Percentiles rank a stretch among this genome's conserved stretches.
phyloP scores from a whole-genome alignment of 2,888 invertebrate genomes.

The Lagria hirta region DNA sequence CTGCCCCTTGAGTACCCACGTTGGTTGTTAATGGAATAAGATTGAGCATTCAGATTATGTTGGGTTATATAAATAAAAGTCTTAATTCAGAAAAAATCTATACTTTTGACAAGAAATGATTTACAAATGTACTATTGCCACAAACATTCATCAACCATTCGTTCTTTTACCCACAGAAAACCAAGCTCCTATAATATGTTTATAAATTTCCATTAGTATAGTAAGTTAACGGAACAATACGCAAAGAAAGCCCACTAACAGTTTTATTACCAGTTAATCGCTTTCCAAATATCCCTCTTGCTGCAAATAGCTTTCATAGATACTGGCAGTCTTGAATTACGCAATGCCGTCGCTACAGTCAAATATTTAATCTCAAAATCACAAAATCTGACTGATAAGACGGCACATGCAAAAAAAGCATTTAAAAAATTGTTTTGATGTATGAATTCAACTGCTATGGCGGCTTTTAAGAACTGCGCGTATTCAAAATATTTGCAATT shows the following conservation, averaged over 20 bases:
- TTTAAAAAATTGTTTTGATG: conserved; percentile 15
- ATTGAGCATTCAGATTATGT: no score
- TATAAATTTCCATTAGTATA: conserved; percentile 55
- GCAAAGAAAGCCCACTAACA: conserved; percentile 48
- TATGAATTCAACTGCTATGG: conserved; percentile 27
- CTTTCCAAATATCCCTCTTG: conserved; percentile 38
- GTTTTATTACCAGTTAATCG: conserved; percentile 34
- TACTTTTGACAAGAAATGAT: conserved; percentile 60
- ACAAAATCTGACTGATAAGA: conserved; percentile 25
- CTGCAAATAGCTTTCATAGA: conserved; percentile 40
- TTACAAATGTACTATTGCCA: conserved; percentile 60
- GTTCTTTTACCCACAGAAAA: conserved; percentile 51
- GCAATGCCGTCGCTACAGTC: conserved; percentile 30
- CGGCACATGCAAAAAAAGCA: conserved; percentile 26
- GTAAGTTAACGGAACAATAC: conserved; percentile 51
- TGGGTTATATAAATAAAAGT: no score
- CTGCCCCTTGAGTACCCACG: no score
- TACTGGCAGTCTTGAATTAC: conserved; percentile 33
- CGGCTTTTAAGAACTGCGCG: conserved; percentile 29
- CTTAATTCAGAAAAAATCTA: conserved; percentile 55
- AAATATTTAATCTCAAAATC: conserved; percentile 20
- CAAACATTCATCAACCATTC: conserved; percentile 45
- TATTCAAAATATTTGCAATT: conserved; percentile 31
- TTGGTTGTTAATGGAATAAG: no score
- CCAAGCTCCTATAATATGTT: conserved; percentile 54